Base-by-base conservation (phyloP, 2,113 vertebrate genomes). In the Syngnathus floridae region DNA sequence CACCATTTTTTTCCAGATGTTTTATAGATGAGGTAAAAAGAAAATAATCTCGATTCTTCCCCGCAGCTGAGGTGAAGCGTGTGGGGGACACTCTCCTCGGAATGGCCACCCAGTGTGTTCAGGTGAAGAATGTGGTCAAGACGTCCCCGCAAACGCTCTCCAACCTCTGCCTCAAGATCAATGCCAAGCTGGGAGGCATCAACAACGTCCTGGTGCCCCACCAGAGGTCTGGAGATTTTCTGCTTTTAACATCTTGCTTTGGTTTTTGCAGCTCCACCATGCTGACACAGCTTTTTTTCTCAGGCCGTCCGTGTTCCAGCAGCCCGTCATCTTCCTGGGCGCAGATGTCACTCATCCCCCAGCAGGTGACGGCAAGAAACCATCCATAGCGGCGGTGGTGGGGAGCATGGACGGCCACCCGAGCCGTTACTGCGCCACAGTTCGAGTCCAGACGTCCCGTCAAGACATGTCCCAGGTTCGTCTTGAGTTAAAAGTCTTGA, bases 371-470 rank as follows among this genome's bases (percentile, higher is more conserved):
- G 97, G 96, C 10, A 99, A 99, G 90, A 98, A 98, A 74, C 96
- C 97, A 0, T 98, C 97, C 58, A 99, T 99, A 0, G 97, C 97
- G 0, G 97, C 97, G 0, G 97, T 99, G 63, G 97, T 99, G 37
- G 97, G 97, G 80, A 99, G 97, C 85, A 98, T 98, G 96, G 97
- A 98, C 0, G 97, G 95, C 0, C 95, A 98, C 69, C 97, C 97
- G 9, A 99, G 97, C 82, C 93, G 96, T 3, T 99, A 99, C 88
- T 99, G 97, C 0, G 96, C 96, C 35, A 98, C 96, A 0, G 96
- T 99, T 52, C 89, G 97, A 0, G 96, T 99, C 70, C 97, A 99
- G 88, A 98, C 95, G 0, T 98, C 96, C 0, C 91, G 96, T 3
- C 97, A 98, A 81, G 96, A 99, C 75, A 92, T 94, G 49, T 94